phyloP scores from a whole-genome alignment of 2,113 vertebrate genomes.

The Brevimyrus niger region DNA sequence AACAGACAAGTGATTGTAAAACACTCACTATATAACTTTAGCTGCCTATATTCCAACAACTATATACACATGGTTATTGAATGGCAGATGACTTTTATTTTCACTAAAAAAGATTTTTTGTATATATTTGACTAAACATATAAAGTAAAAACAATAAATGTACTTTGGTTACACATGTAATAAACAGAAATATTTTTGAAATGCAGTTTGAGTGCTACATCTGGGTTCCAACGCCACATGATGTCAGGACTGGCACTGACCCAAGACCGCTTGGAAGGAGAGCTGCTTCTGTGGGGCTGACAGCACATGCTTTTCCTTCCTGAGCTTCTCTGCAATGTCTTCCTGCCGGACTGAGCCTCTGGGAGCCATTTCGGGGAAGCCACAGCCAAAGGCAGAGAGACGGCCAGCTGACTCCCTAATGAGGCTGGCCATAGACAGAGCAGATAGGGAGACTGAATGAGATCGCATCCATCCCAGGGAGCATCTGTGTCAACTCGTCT shows the following conservation, averaged over 20 bases:
- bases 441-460: slow-evolving; percentile 31
- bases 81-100: neutral
- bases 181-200: neutral
- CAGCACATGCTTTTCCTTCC: slow-evolving; percentile 81
- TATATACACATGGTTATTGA: neutral
- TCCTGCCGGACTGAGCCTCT: slow-evolving; percentile 69
- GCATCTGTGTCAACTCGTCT: neutral
- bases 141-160: neutral
- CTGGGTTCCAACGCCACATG: slow-evolving; percentile 59
- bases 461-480: neutral
- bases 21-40: neutral
- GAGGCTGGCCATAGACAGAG: slow-evolving; percentile 27
- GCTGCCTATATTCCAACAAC: neutral
- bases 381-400: slow-evolving; percentile 45
- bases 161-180: neutral
- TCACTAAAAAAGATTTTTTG: neutral
- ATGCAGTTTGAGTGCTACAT: slow-evolving; percentile 33
- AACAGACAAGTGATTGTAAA: neutral
- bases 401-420: slow-evolving; percentile 42
- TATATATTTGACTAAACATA: neutral
- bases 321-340: slow-evolving; percentile 80
- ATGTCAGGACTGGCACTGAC: slow-evolving; percentile 73
- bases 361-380: slow-evolving; percentile 60
- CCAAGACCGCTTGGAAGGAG: slow-evolving; percentile 47
- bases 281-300: slow-evolving; percentile 55